Conservation (phyloP, 1,140 invertebrate species). For the Thaumetopoea pityocampa region DNA sequence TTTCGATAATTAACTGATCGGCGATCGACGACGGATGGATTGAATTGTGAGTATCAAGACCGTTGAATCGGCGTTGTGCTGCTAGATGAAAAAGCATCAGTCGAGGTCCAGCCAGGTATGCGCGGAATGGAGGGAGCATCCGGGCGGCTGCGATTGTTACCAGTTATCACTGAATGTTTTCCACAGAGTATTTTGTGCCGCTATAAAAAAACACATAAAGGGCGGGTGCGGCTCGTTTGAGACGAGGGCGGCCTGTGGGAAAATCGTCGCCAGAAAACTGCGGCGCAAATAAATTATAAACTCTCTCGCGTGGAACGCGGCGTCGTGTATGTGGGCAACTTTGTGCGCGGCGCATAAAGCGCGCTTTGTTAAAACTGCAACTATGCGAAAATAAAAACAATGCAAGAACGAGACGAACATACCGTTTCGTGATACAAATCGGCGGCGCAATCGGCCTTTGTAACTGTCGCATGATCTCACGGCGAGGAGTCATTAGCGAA, state of each 20-base stretch:
- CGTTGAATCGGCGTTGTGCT: conserved; percentile 40
- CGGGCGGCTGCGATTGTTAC: conserved; percentile 72
- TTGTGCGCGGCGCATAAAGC: conserved; percentile 31
- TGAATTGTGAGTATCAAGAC: conserved; percentile 42
- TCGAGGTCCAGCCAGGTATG: conserved; percentile 57
- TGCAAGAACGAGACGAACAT: conserved; percentile 28
- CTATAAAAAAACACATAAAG: conserved; percentile 74
- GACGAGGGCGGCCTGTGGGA: conserved; percentile 71
- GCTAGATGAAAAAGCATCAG: conserved; percentile 66
- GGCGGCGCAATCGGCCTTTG: conserved; percentile 41
- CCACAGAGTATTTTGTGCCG: conserved; percentile 65
- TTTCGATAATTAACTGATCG: conserved; percentile 30
- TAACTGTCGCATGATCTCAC: conserved; percentile 56
- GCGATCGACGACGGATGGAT: conserved; percentile 26
- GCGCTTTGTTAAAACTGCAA: conserved; percentile 32
- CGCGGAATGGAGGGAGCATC: conserved; percentile 66
- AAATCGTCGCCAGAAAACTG: conserved; percentile 74
- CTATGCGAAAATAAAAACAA: conserved; percentile 27
- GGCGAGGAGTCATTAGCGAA: conserved; percentile 68
- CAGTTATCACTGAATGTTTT: conserved; percentile 75
- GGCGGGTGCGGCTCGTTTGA: conserved; percentile 69
- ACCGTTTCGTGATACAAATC: conserved; percentile 40
- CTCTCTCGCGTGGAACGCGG: conserved; percentile 63
- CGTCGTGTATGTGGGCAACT: conserved; percentile 39
- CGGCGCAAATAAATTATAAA: conserved; percentile 73